Evolutionary conservation across 2,113 vertebrate species (phyloP).

Genomic region (Syngnathoides biaculeatus): DNA sequence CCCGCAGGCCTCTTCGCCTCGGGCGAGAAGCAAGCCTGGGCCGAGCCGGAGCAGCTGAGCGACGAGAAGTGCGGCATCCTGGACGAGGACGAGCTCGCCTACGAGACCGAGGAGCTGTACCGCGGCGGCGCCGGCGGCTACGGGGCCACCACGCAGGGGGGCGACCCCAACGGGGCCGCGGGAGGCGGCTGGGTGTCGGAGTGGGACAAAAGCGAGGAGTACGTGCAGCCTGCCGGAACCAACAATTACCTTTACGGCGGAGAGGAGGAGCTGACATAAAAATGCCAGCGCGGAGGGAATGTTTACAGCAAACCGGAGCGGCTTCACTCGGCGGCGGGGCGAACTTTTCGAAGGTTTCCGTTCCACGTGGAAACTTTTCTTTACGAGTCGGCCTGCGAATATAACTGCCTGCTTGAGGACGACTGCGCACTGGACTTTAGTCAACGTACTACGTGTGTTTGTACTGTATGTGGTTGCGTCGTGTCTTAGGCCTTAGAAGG

Average conservation of each 20-base stretch:
- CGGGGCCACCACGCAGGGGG: slow-evolving; percentile 79
- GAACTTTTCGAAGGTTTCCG: slow-evolving; percentile 25
- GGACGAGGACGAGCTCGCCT: slow-evolving; percentile 91
- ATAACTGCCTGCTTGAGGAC: slow-evolving; percentile 35
- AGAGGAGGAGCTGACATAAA: slow-evolving; percentile 60
- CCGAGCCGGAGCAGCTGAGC: slow-evolving; percentile 90
- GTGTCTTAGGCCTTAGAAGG: slow-evolving; percentile 43
- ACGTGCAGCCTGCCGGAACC: slow-evolving; percentile 85
- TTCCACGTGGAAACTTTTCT: slow-evolving; percentile 8
- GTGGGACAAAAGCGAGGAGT: slow-evolving; percentile 95
- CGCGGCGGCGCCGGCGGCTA: slow-evolving; percentile 82
- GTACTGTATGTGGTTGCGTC: slow-evolving; percentile 45
- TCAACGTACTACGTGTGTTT: slow-evolving; percentile 44
- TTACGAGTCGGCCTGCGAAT: slow-evolving; percentile 23
- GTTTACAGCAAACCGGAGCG: slow-evolving; percentile 7
- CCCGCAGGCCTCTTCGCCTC: slow-evolving; percentile 91
- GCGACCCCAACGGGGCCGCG: slow-evolving; percentile 67
- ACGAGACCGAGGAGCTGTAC: slow-evolving; percentile 94
- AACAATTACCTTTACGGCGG: slow-evolving; percentile 83
- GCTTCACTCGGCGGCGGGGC: slow-evolving; percentile 24
- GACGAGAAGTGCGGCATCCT: slow-evolving; percentile 97
- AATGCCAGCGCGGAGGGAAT: slow-evolving; percentile 9
- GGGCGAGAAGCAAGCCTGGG: slow-evolving; percentile 94
- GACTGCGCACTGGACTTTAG: slow-evolving; percentile 42
- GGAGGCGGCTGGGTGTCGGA: slow-evolving; percentile 84